Evolutionary conservation across 1,140 invertebrate species (phyloP), one percentile per base, ranked within the genome.

Genomic region (Drosophila chauvacae): DNA sequence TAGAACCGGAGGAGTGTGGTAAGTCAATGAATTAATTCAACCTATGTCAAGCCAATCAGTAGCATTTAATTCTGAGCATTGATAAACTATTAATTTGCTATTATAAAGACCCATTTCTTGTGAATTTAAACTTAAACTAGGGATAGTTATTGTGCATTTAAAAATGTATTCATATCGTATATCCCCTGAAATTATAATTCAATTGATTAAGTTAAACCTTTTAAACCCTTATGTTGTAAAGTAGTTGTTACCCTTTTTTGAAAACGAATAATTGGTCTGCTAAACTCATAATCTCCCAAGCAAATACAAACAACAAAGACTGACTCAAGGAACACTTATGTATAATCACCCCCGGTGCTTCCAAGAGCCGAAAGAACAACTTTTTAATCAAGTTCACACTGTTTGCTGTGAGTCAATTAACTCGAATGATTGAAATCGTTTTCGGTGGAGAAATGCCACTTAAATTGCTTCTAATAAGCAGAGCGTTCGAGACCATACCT

Each of bases 381-480:
- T 85, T 84, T 77, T 84, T 87, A 87, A 87, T 87, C 66, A 82
- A 78, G 77, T 81, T 84, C 69, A 62, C 72, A 59, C 72, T 55
- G 69, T 39, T 51, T 28, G 56, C 42, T 44, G 70, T 42, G 61
- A 65, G 44, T 59, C 45, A 74, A 88, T 84, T 80, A 84, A 78
- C 69, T 58, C 80, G 60, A 82, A 72, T 80, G 80, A 80, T 83
- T 88, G 80, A 74, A 71, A 61, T 63, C 30, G 59, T 55, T 70
- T 77, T 72, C 69, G 50, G 50, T 55, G 37, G 42, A 71, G 62
- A 56, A 62, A 57, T 53, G 68, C 80, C 61, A 77, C 84, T 88
- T 87, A 64, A 77, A 88, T 68, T 69, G 72, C 57, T 77, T 77
- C 53, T 65, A 77, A 77, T 69, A 80, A 79, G 66, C 77, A 53